phyloP scores from a whole-genome alignment of 2,888 invertebrate genomes.

The Thalpophila matura region DNA sequence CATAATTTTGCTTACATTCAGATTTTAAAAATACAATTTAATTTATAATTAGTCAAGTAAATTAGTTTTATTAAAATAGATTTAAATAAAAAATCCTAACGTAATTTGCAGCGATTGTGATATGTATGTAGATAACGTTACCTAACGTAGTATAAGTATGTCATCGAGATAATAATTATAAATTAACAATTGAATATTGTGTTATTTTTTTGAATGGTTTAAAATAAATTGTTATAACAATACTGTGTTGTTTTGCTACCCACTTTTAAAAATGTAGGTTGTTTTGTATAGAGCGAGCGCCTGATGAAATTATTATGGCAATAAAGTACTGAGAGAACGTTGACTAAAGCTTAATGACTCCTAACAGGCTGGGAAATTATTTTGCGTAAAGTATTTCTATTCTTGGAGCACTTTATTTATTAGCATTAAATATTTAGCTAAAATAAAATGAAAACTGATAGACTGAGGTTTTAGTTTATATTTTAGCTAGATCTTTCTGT shows the following conservation, averaged over 20 bases:
- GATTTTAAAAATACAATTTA: background rate
- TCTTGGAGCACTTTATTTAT: slow-evolving; percentile 10
- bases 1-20: background rate
- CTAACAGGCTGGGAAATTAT: slow-evolving; percentile 14
- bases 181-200: slow-evolving; percentile 28
- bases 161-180: slow-evolving; percentile 14
- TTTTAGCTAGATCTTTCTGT: no score
- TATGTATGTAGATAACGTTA: slow-evolving; percentile 34
- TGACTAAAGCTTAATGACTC: slow-evolving; percentile 27
- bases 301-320: slow-evolving; percentile 42
- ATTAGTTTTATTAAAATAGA: slow-evolving; percentile 17
- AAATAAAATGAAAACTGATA: no score
- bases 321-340: slow-evolving; percentile 19
- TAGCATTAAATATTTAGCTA: background rate
- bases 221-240: slow-evolving; percentile 39
- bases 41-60: background rate
- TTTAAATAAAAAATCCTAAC: slow-evolving; percentile 26
- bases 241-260: slow-evolving; percentile 4
- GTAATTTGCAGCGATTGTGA: slow-evolving; percentile 60
- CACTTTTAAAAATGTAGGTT: background rate
- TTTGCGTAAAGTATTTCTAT: slow-evolving; percentile 13
- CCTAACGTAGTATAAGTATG: slow-evolving; percentile 12
- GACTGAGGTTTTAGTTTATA: no score
- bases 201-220: slow-evolving; percentile 19
- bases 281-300: slow-evolving; percentile 16